These are phyloP conservation scores for Syngnathoides biaculeatus DNA, from an alignment of 2,113 vertebrate genomes.

Conservation along the genomic window DNA sequence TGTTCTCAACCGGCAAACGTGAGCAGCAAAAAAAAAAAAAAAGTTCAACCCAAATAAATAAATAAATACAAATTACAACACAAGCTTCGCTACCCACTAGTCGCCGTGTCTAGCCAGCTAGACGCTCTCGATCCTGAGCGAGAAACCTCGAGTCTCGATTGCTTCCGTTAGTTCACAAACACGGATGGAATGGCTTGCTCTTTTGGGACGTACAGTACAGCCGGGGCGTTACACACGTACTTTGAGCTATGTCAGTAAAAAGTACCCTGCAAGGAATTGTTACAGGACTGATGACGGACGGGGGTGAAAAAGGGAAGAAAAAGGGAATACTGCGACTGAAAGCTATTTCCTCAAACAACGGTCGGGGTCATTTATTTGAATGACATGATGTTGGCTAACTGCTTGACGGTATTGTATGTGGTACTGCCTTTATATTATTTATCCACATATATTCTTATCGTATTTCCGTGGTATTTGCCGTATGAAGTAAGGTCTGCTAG, in stretches of 20 bases:
- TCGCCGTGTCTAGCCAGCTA: slow-evolving; percentile 71
- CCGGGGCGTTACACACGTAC: not conserved
- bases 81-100: slow-evolving; percentile 27
- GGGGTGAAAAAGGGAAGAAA: slow-evolving; percentile 33
- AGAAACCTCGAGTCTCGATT: slow-evolving; percentile 51
- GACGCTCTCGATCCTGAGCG: slow-evolving; percentile 60
- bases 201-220: slow-evolving; percentile 8
- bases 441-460: too few relatives aligned
- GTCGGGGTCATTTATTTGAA: not conserved
- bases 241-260: slow-evolving; percentile 4
- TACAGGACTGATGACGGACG: slow-evolving; percentile 13
- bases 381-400: not conserved
- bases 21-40: slow-evolving; percentile 48
- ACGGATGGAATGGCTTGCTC: not conserved
- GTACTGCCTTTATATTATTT: too few relatives aligned
- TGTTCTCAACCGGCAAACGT: slow-evolving; percentile 46
- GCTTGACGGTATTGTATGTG: not conserved
- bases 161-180: slow-evolving; percentile 43
- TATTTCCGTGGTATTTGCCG: too few relatives aligned
- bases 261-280: slow-evolving; percentile 43
- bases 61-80: slow-evolving; percentile 3
- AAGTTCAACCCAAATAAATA: not conserved
- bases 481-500: too few relatives aligned
- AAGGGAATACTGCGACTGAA: slow-evolving; percentile 65
- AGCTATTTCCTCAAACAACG: not conserved